phyloP scores from a whole-genome alignment of 2,888 invertebrate genomes.

The Diogma glabrata region DNA sequence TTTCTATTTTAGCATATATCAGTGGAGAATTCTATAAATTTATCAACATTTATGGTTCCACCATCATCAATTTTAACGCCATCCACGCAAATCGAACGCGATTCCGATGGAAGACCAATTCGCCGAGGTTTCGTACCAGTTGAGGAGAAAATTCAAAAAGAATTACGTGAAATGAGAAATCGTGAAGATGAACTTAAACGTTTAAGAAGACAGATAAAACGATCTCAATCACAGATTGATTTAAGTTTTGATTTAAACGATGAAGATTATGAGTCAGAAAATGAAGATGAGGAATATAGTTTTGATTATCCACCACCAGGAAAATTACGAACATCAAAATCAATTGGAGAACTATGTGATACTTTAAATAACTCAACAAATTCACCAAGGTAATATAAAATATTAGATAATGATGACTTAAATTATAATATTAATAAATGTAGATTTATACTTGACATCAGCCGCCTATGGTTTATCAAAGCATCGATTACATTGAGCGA shows the following conservation, averaged over 20 bases:
- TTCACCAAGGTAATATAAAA: no score
- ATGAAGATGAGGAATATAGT: slow-evolving; percentile 47
- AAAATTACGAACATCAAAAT: slow-evolving; percentile 50
- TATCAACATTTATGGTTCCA: slow-evolving; percentile 27
- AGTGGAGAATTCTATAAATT: no score
- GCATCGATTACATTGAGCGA: no score
- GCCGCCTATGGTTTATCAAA: no score
- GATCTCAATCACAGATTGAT: slow-evolving; percentile 41
- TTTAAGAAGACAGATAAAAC: slow-evolving; percentile 49
- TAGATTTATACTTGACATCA: no score
- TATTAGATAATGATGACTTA: no score
- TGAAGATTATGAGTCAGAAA: slow-evolving; percentile 41
- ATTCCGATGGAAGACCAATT: slow-evolving; percentile 49
- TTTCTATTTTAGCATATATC: no score
- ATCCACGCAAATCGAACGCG: slow-evolving; percentile 41
- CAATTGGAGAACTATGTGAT: slow-evolving; percentile 55
- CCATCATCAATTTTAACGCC: slow-evolving; percentile 27
- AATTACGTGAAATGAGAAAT: slow-evolving; percentile 71
- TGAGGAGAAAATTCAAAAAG: slow-evolving; percentile 79
- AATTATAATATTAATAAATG: no score
- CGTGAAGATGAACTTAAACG: slow-evolving; percentile 69
- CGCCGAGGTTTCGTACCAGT: slow-evolving; percentile 73
- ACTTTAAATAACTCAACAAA: slow-evolving; percentile 32
- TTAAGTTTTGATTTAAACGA: slow-evolving; percentile 38
- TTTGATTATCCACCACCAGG: slow-evolving; percentile 48